Conservation (phyloP, 64 coral and sea anemone genomes). For the Pocillopora verrucosa region DNA sequence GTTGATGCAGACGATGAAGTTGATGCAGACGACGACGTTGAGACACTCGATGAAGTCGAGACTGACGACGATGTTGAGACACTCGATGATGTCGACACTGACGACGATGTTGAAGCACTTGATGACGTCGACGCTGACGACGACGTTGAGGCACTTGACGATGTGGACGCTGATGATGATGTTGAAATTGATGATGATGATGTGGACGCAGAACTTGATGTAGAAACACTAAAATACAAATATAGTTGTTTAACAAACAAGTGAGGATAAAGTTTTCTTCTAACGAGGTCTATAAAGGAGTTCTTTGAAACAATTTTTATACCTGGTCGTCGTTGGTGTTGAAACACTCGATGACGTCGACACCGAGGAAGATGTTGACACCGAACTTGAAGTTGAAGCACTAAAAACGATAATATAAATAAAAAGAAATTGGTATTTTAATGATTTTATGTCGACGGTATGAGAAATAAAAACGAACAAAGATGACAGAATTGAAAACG, state of each 20-base stretch:
- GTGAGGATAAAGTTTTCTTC: neutral
- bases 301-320: no score
- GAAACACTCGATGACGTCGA: conserved; percentile 8
- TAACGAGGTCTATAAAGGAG: no score
- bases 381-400: neutral
- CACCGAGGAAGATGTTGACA: neutral
- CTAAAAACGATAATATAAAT: neutral
- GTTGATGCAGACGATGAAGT: no score
- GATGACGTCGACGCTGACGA: neutral
- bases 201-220: neutral
- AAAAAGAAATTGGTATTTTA: no score
- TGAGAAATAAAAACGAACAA: no score
- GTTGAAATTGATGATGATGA: neutral
- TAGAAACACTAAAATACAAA: neutral
- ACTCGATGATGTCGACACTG: no score
- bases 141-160: neutral
- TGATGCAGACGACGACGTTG: no score
- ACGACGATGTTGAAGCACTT: neutral
- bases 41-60: no score
- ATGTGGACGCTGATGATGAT: no score
- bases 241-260: neutral
- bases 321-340: neutral
- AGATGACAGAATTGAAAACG: no score
- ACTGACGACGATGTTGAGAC: no score
- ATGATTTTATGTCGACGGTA: no score